Evolutionary conservation across 2,113 vertebrate genomes (phyloP).

Genomic region (Ageneiosus marmoratus): DNA sequence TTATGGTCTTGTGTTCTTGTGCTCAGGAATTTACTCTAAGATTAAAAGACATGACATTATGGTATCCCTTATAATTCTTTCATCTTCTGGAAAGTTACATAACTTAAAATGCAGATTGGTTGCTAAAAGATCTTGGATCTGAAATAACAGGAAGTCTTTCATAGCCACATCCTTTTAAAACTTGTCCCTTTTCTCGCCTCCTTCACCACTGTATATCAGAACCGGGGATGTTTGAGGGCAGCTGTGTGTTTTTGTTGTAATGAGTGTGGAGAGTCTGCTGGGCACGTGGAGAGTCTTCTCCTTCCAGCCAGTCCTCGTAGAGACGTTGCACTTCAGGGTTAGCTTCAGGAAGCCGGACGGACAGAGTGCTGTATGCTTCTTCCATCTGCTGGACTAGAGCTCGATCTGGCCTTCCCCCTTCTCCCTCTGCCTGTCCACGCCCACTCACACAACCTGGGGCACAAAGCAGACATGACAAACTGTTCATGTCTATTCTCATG

Average conservation of each 20-base stretch:
- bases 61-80: conserved; percentile 16
- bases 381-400: conserved; percentile 86
- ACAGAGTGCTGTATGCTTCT: conserved; percentile 80
- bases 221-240: conserved; percentile 55
- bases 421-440: conserved; percentile 76
- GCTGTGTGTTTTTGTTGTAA: conserved; percentile 62
- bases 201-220: conserved; percentile 78
- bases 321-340: conserved; percentile 77
- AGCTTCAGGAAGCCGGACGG: conserved; percentile 78
- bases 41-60: conserved; percentile 2
- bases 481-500: background rate
- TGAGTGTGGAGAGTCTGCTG: conserved; percentile 80
- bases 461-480: conserved; percentile 3
- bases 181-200: background rate
- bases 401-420: conserved; percentile 77
- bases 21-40: background rate
- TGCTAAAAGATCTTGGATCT: background rate
- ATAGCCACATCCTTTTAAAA: background rate
- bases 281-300: conserved; percentile 76
- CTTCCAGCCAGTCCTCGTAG: conserved; percentile 90
- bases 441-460: conserved; percentile 87
- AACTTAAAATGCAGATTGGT: conserved; percentile 28
- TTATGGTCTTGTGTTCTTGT: conserved; percentile 24
- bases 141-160: conserved; percentile 1
- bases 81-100: background rate